Conservation (phyloP, 2,797 vertebrate genomes). For the Artibeus lituratus region DNA sequence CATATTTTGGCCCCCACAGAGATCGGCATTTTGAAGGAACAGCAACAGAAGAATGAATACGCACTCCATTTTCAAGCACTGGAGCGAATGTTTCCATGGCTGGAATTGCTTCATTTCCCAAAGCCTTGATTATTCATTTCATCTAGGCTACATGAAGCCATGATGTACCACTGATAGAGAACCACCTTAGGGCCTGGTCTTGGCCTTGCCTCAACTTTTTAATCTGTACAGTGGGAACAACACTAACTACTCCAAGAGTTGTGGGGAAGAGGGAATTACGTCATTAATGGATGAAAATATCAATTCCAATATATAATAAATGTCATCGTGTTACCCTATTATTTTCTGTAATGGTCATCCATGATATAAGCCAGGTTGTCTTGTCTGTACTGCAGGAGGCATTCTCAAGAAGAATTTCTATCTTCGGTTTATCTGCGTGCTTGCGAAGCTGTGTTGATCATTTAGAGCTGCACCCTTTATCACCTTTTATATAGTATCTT, state of each 20-base stretch:
- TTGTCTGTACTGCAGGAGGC: neutral
- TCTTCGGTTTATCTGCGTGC: neutral
- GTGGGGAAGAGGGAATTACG: neutral
- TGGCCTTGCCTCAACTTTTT: neutral
- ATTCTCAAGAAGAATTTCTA: neutral
- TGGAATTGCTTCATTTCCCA: neutral
- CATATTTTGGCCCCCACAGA: neutral
- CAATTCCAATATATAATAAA: neutral
- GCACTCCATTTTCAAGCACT: neutral
- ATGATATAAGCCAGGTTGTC: neutral
- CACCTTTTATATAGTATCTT: neutral
- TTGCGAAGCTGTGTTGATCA: neutral
- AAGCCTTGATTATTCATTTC: neutral
- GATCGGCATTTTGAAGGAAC: neutral
- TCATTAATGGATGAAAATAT: neutral
- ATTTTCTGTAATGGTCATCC: neutral
- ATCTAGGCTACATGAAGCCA: neutral
- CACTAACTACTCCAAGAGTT: neutral
- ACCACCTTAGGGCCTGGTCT: neutral
- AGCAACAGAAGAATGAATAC: neutral
- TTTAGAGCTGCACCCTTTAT: neutral
- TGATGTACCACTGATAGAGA: neutral
- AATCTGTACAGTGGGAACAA: neutral
- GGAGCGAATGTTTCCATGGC: neutral
- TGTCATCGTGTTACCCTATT: neutral